These are phyloP conservation scores for Morus bassanus DNA, from an alignment of 2,797 vertebrate species.

Conservation along the genomic window DNA sequence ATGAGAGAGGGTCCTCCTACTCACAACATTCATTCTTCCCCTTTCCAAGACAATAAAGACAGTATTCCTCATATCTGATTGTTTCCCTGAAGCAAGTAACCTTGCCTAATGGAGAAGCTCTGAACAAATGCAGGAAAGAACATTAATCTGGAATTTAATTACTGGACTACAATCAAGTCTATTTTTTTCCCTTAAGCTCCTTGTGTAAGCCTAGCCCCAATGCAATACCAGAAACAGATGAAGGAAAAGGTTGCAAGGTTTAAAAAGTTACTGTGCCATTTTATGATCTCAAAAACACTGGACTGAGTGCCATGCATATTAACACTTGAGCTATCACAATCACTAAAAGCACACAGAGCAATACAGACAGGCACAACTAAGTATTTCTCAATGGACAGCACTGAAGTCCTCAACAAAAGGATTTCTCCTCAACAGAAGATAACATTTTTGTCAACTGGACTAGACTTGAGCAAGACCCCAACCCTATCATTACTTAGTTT, in stretches of 20 bases:
- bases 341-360: not conserved
- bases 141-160: not conserved
- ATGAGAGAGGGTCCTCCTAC: not conserved
- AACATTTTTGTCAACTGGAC: not conserved
- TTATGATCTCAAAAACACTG: not conserved
- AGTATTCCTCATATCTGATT: not conserved
- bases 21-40: not conserved
- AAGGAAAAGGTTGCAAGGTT: not conserved
- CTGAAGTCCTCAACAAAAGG: not conserved
- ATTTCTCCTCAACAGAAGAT: not conserved
- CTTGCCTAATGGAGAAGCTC: not conserved
- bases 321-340: not conserved
- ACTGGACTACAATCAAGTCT: not conserved
- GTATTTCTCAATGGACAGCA: not conserved
- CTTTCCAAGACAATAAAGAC: not conserved
- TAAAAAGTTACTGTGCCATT: not conserved
- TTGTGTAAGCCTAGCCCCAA: not conserved
- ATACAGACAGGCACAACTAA: rapidly evolving
- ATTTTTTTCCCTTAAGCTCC: not conserved
- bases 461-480: not conserved
- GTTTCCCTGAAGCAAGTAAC: not conserved
- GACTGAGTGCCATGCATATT: not conserved
- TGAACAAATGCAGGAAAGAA: not conserved
- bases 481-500: not conserved
- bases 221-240: not conserved